Evolutionary conservation across 1,140 invertebrate species (phyloP).

Genomic region (Ridgeia piscesae): DNA sequence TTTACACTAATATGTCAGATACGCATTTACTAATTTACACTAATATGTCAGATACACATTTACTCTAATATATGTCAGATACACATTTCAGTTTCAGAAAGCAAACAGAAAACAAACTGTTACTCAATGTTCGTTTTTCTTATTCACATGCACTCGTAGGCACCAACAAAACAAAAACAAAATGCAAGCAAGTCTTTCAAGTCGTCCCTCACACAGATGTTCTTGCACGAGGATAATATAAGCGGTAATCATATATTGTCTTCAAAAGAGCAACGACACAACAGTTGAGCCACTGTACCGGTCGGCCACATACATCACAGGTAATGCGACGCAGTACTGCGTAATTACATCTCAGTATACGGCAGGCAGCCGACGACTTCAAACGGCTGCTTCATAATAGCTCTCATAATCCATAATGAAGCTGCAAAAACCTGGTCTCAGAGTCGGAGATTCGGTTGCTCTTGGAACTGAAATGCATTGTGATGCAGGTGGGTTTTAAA

Average conservation of each 20-base stretch:
- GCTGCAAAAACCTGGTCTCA: neutral
- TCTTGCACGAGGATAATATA: too few relatives aligned
- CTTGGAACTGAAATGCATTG: neutral
- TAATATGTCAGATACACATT: neutral
- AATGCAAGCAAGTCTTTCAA: neutral
- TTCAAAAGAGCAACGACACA: neutral
- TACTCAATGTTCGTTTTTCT: neutral
- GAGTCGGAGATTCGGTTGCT: neutral
- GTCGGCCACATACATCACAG: neutral
- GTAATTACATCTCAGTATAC: neutral
- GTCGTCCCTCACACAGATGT: neutral
- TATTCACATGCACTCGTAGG: neutral
- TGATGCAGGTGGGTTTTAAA: neutral
- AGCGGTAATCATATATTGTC: neutral
- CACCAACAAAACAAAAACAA: neutral
- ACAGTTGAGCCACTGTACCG: neutral
- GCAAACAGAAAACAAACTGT: too few relatives aligned
- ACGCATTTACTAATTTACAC: neutral
- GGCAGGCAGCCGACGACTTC: neutral
- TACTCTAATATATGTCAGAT: neutral
- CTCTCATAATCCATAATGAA: neutral
- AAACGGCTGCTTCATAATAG: neutral
- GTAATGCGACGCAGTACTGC: neutral
- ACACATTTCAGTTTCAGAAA: too few relatives aligned
- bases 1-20: too few relatives aligned